Conservation (phyloP, 35 echinoderm and acorn worm genomes). For the Lytechinus variegatus region DNA sequence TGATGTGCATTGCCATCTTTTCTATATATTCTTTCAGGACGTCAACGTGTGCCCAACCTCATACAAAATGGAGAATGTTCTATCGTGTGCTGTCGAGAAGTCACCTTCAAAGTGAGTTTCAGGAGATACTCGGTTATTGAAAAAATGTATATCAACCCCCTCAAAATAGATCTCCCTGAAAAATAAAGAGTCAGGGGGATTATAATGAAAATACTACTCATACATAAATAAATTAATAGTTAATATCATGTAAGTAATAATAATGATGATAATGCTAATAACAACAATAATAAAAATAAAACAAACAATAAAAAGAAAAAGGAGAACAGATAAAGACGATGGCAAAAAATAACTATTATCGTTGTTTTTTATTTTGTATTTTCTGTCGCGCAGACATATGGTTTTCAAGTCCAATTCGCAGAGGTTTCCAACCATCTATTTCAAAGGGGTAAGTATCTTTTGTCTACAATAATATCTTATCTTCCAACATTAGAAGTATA, state of each 20-base stretch:
- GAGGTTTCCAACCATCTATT: constrained; percentile 96
- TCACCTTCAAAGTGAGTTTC: constrained; percentile 78
- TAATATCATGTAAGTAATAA: too few relatives aligned
- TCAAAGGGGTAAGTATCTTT: constrained; percentile 90
- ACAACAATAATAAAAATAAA: too few relatives aligned
- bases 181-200: too few relatives aligned
- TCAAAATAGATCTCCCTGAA: too few relatives aligned
- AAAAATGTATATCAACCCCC: background rate
- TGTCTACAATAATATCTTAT: too few relatives aligned
- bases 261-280: too few relatives aligned
- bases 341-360: too few relatives aligned
- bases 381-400: constrained; percentile 69
- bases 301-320: too few relatives aligned
- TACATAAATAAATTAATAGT: too few relatives aligned
- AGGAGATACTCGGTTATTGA: background rate
- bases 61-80: constrained; percentile 86
- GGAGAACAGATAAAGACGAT: too few relatives aligned
- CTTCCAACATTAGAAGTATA: too few relatives aligned
- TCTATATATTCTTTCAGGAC: constrained; percentile 62
- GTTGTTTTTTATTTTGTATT: background rate
- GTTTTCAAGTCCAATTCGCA: constrained; percentile 88
- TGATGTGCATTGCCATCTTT: background rate
- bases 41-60: constrained; percentile 85
- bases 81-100: constrained; percentile 72
- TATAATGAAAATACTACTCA: too few relatives aligned